Base-by-base conservation (phyloP, 2,888 invertebrate species). In the Scrobipalpa costella region DNA sequence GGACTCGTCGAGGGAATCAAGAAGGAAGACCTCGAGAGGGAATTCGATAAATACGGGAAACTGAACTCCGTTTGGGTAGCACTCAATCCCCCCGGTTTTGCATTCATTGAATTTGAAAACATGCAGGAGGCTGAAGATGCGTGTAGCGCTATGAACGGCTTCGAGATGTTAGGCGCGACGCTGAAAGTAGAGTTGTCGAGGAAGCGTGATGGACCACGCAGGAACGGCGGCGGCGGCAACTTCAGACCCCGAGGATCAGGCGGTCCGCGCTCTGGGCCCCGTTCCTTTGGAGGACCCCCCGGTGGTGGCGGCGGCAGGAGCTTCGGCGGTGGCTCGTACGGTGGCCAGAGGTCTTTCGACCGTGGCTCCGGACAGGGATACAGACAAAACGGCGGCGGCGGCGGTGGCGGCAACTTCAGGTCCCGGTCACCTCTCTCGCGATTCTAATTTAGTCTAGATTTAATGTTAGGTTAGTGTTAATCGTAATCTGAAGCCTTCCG, bases 81-180 rank as follows among this genome's bases (percentile, higher is more conserved):
- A 73, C 96, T 97, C 86, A 97, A 98, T 90, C 98, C 98, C 73
- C 97, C 97, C 73, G 97, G 98, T 79, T 98, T 98, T 90, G 98
- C 97, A 70, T 98, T 98, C 92, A 96, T 98, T 85, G 97, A 98
- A 92, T 98, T 97, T 89, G 95, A 95, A 84, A 96, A 95, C 88
- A 94, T 95, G 85, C 95, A 95, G 81, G 97, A 98, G 90, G 98
- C 98, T 47, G 96, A 97, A 84, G 95, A 96, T 79, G 98, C 98
- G 68, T 97, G 97, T 90, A 95, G 95, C 85, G 95, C 95, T 79
- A 93, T 98, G 92, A 97, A 98, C 79, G 97, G 97, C 69, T 94
- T 95, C 70, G 96, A 97, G 85, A 94, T 97, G 81, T 92, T 97
- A 92, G 97, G 97, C 74, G 95, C 96, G 74, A 97, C 97, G 78